A percentile compares a stretch with the other conserved stretches of the same genome.
Conservation (phyloP, 2,113 vertebrate genomes). For the Hippopotamus amphibius region DNA sequence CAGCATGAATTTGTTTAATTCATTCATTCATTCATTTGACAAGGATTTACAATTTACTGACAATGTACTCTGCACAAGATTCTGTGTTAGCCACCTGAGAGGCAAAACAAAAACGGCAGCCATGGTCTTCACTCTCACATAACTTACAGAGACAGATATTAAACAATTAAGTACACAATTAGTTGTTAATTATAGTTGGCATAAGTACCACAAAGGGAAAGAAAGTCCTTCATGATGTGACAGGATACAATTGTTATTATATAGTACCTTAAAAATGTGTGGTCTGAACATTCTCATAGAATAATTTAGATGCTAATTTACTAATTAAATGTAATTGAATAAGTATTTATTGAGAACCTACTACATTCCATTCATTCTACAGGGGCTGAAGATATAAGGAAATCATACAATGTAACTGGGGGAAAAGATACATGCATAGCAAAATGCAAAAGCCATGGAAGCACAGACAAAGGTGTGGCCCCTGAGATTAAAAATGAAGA, state of each 20-base stretch:
- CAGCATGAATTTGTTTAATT: background rate
- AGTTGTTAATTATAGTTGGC: background rate
- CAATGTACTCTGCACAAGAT: background rate
- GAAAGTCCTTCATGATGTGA: background rate
- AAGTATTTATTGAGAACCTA: background rate
- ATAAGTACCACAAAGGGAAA: background rate
- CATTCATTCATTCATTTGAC: background rate
- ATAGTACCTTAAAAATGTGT: background rate
- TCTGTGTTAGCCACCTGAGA: background rate
- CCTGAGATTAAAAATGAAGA: background rate
- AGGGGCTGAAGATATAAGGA: background rate
- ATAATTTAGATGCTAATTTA: background rate
- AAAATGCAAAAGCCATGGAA: background rate
- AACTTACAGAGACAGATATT: background rate
- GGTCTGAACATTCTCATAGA: background rate
- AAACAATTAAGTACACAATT: background rate
- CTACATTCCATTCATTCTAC: background rate
- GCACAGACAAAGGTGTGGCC: background rate
- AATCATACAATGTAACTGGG: background rate
- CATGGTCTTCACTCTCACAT: background rate
- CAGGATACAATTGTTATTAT: background rate
- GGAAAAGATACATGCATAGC: background rate
- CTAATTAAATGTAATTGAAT: background rate
- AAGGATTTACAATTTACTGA: background rate
- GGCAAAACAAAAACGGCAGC: background rate